These are phyloP conservation scores for Heterohyrax brucei DNA, from an alignment of 2,797 vertebrate genomes.

Conservation along the genomic window DNA sequence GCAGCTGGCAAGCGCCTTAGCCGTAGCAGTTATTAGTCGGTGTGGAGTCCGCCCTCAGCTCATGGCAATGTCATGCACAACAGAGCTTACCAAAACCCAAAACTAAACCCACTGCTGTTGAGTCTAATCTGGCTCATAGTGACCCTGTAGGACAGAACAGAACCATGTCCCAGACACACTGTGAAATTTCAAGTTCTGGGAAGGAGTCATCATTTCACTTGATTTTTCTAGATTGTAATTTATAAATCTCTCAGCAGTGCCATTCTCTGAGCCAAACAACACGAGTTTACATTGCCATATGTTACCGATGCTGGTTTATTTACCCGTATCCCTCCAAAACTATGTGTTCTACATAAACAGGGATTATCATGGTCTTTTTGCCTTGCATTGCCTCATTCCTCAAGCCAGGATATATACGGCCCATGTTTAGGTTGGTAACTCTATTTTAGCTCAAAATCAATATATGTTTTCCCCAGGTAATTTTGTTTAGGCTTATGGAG, in stretches of 20 bases:
- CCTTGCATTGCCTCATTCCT: background rate
- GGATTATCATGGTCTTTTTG: background rate
- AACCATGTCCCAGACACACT: background rate
- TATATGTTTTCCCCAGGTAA: no score
- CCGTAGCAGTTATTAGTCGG: background rate
- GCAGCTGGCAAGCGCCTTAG: background rate
- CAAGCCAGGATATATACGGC: background rate
- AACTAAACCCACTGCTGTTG: no score
- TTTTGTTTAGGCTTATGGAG: background rate
- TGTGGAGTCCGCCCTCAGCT: no score
- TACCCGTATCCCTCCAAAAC: background rate
- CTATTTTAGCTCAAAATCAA: background rate
- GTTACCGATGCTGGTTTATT: rapidly evolving
- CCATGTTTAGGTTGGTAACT: background rate
- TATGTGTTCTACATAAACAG: rapidly evolving
- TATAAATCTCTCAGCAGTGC: no score
- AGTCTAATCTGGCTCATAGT: no score
- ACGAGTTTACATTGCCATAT: rapidly evolving
- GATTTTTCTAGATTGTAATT: background rate
- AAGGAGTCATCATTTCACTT: no score
- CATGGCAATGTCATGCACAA: background rate
- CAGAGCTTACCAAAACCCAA: background rate
- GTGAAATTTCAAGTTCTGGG: background rate
- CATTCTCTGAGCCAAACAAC: rapidly evolving
- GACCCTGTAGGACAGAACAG: no score